Evolutionary conservation across 1,140 invertebrate genomes (phyloP).

Genomic region (Tetraneura akinire): DNA sequence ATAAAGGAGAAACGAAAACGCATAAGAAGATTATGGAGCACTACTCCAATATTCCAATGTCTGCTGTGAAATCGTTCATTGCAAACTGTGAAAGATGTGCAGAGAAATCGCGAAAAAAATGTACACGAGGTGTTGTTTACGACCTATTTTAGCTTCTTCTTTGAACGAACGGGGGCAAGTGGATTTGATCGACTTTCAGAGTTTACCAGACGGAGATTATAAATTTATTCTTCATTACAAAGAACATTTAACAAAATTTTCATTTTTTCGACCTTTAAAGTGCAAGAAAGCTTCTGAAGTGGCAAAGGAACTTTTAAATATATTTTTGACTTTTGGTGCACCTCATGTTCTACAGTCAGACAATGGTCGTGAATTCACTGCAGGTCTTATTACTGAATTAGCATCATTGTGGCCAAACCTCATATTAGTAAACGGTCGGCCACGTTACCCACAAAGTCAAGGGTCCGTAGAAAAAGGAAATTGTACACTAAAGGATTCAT

Average conservation of each 20-base stretch:
- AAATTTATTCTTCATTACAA: constrained; percentile 62
- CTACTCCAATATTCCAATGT: neutral
- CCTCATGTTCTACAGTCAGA: neutral
- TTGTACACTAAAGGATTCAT: too few relatives aligned
- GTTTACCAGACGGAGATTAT: neutral
- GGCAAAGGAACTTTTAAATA: neutral
- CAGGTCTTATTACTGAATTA: neutral
- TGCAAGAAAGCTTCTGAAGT: neutral
- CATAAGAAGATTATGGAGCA: neutral
- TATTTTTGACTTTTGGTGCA: constrained; percentile 19
- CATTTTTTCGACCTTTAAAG: neutral
- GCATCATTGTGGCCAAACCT: neutral
- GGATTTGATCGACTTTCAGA: constrained; percentile 10
- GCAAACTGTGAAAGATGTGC: neutral
- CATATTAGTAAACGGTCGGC: neutral
- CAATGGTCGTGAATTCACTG: constrained; percentile 2
- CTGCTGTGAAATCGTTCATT: neutral
- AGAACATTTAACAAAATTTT: constrained; percentile 62
- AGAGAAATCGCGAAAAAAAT: neutral
- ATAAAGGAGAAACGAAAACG: neutral
- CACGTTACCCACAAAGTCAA: neutral
- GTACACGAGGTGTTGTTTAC: neutral
- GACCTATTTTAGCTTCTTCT: neutral
- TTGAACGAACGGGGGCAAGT: neutral
- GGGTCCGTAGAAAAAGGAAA: too few relatives aligned